Base-by-base conservation (phyloP, 2,888 invertebrate genomes). In the Euproctis similis region DNA sequence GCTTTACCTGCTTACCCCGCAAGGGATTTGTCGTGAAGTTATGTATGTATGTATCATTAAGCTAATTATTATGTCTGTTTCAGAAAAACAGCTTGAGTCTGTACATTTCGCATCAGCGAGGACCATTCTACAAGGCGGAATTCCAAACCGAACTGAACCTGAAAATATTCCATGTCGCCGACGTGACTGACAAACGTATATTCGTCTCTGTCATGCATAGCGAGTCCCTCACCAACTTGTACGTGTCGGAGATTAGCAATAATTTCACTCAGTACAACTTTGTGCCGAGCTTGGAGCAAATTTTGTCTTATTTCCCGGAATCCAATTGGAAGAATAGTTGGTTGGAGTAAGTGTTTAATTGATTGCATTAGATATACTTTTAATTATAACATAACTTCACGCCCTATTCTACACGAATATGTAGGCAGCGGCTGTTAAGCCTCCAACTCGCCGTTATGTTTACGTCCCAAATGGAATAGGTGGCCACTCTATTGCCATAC, bases 251-350 rank as follows among this genome's bases (percentile, higher is more conserved):
- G 61, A 78, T 86, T 38, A 86, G 87, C 61, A 85, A 87, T 44
- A 86, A 90, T 31, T 88, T 86, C 35, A 85, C 86, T 2, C 87
- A 88, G 39, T 87, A 91, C 50, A 87, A 88, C 53, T 96, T 95
- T 59, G 88, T 91, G 0, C 71, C 93, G 36, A 95, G 95, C 3
- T 75, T 96, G 42, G 90, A 92, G 51, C 88, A 91, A 50, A 88
- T 96, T 28, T 85, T 96, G 46, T 93, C 92, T 49, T 95, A 92
- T 67, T 93, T 94, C 64, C 94, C 94, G 0, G 91, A 92, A 56
- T 88, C 87, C 6, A 92, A 92, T 20, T 94, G 92, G 91, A 90
- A 90, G 53, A 88, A 91, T 45, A 91, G 92, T 34, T 94, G 94
- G 93, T 71, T 95, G 2, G 90, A 90, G 94, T 95, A 82, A 88